These are phyloP conservation scores for Mylabris phalerata DNA, from an alignment of 1,140 invertebrate genomes.

Conservation along the genomic window DNA sequence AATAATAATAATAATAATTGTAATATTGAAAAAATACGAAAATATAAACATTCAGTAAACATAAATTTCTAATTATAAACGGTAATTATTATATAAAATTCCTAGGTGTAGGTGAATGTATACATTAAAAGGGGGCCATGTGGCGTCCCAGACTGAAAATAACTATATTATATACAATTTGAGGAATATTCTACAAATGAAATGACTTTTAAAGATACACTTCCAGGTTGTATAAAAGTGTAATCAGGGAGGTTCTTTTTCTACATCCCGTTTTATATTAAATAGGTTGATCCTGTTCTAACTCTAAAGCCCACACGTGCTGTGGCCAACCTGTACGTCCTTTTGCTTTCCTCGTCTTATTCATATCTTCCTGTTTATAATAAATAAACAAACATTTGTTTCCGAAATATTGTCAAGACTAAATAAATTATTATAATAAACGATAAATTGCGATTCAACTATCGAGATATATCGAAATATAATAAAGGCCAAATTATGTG, in stretches of 20 bases:
- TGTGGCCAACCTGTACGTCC: slow-evolving; percentile 92
- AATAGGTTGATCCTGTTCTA: slow-evolving; percentile 63
- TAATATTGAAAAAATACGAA: slow-evolving; percentile 8
- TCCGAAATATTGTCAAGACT: too few relatives aligned
- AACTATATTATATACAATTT: slow-evolving; percentile 41
- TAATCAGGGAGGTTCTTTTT: slow-evolving; percentile 1
- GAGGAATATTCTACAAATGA: slow-evolving; percentile 34
- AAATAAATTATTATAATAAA: too few relatives aligned
- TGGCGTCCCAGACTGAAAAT: slow-evolving; percentile 36
- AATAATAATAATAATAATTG: slow-evolving; percentile 2
- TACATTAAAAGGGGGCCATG: slow-evolving; percentile 38
- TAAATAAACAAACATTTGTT: slow-evolving; percentile 15
- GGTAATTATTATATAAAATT: slow-evolving; percentile 37
- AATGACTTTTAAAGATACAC: slow-evolving; percentile 31
- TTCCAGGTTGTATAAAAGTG: slow-evolving; percentile 31
- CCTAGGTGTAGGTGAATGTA: slow-evolving; percentile 39
- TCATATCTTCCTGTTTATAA: slow-evolving; percentile 38
- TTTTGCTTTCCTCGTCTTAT: slow-evolving; percentile 50
- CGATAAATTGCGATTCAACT: too few relatives aligned
- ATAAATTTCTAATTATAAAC: slow-evolving; percentile 32
- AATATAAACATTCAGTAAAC: slow-evolving; percentile 28
- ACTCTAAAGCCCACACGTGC: slow-evolving; percentile 86
- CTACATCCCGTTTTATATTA: slow-evolving; percentile 24
- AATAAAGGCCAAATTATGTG: too few relatives aligned
- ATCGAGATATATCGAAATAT: too few relatives aligned